Conservation (phyloP, 2,797 vertebrate genomes). For the Eutrigla gurnardus region DNA sequence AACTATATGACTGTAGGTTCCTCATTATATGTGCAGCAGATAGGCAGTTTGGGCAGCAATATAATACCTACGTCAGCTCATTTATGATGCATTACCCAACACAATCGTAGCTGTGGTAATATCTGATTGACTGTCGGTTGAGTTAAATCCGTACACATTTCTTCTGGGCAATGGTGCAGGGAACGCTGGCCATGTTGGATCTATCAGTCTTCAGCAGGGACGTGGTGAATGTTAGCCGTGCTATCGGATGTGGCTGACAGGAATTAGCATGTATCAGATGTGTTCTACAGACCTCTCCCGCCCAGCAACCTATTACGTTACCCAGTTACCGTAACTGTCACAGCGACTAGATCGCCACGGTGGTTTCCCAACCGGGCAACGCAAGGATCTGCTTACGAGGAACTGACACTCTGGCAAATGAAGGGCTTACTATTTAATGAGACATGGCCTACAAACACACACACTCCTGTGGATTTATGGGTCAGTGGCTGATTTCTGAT, state of each 20-base stretch:
- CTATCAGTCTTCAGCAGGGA: constrained; percentile 48
- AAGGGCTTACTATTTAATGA: constrained; percentile 83
- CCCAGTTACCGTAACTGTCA: constrained; percentile 82
- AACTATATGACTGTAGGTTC: neutral
- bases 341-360: constrained; percentile 65
- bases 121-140: neutral
- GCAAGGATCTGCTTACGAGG: constrained; percentile 76
- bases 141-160: constrained; percentile 4
- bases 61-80: neutral
- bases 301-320: constrained; percentile 79
- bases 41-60: neutral
- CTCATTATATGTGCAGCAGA: neutral
- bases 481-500: constrained; percentile 70
- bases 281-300: constrained; percentile 78
- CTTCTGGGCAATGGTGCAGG: constrained; percentile 23
- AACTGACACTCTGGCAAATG: constrained; percentile 79
- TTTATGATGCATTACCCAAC: neutral
- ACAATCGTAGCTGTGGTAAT: neutral
- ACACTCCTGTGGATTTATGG: constrained; percentile 54
- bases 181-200: constrained; percentile 34
- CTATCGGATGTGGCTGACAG: constrained; percentile 81
- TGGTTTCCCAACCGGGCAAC: constrained; percentile 74
- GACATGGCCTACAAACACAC: constrained; percentile 65
- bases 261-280: constrained; percentile 83
- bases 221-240: constrained; percentile 62